These are phyloP conservation scores for Opisthocomus hoazin DNA, from an alignment of 2,113 vertebrate species.

Conservation along the genomic window DNA sequence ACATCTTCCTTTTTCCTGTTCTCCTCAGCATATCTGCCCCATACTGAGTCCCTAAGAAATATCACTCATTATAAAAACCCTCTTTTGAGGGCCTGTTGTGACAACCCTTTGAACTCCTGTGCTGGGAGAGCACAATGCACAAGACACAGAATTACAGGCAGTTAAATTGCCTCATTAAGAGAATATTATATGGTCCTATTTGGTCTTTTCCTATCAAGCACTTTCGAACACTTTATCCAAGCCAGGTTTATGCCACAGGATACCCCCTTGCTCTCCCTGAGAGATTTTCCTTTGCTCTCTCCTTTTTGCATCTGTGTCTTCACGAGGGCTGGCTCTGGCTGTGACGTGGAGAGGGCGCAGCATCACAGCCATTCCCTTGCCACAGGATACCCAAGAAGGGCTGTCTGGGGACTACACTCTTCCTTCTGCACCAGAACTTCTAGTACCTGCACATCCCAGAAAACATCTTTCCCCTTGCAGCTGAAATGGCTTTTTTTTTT, in stretches of 20 bases:
- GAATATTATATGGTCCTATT: neutral
- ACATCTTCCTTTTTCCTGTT: neutral
- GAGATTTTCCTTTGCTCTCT: constrained; percentile 8
- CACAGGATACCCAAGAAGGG: neutral
- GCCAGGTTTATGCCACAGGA: neutral
- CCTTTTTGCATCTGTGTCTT: neutral
- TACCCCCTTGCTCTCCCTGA: neutral
- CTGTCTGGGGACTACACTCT: neutral
- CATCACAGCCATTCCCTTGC: neutral
- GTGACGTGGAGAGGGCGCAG: fast-evolving
- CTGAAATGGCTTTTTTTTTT: neutral
- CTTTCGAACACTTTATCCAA: constrained; percentile 10
- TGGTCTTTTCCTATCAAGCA: neutral
- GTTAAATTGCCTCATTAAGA: constrained; percentile 49
- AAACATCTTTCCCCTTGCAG: neutral
- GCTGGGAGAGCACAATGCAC: constrained; percentile 16
- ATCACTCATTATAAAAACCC: constrained; percentile 14
- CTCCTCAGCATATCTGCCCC: constrained; percentile 7
- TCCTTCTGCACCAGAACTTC: neutral
- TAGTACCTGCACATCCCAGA: neutral
- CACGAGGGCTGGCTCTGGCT: neutral
- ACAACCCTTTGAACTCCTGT: constrained; percentile 43
- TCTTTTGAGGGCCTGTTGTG: constrained; percentile 43
- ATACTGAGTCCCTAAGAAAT: constrained; percentile 26
- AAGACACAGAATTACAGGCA: constrained; percentile 14